Conservation (phyloP, 2,888 invertebrate genomes). For the Timema podura region DNA sequence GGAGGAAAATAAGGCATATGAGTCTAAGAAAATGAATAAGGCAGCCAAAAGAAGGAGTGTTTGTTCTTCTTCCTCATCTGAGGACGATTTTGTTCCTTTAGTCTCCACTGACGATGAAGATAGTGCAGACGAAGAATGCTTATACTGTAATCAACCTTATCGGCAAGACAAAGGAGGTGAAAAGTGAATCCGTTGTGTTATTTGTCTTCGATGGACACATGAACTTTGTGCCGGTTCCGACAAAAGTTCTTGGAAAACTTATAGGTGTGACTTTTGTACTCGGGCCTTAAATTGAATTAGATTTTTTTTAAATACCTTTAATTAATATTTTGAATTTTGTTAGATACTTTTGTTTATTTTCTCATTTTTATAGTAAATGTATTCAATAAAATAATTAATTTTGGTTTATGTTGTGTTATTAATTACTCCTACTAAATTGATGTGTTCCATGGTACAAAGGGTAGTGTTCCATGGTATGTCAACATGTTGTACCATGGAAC, state of each 20-base stretch:
- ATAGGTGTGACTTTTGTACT: neutral
- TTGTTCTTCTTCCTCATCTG: neutral
- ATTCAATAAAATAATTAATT: too few species aligned
- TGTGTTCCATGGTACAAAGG: too few species aligned
- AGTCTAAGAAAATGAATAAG: neutral
- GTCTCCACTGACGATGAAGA: slow-evolving; percentile 2
- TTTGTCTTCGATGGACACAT: slow-evolving; percentile 7
- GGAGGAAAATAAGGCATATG: neutral
- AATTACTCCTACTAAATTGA: too few species aligned
- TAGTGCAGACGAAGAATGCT: slow-evolving; percentile 12
- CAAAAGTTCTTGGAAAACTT: neutral
- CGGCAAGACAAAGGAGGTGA: slow-evolving; percentile 6
- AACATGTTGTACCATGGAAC: too few species aligned
- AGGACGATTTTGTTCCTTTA: neutral
- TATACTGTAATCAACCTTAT: slow-evolving; percentile 1
- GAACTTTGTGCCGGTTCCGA: slow-evolving; percentile 12
- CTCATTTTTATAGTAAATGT: too few species aligned
- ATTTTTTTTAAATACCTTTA: too few species aligned
- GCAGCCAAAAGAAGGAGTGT: neutral
- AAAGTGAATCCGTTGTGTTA: neutral
- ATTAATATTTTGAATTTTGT: too few species aligned
- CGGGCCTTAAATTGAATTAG: neutral
- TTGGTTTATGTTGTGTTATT: too few species aligned
- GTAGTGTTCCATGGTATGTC: too few species aligned
- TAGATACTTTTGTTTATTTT: too few species aligned